Evolutionary conservation across 2,797 vertebrate species (phyloP).

Genomic region (Coilia nasus): DNA sequence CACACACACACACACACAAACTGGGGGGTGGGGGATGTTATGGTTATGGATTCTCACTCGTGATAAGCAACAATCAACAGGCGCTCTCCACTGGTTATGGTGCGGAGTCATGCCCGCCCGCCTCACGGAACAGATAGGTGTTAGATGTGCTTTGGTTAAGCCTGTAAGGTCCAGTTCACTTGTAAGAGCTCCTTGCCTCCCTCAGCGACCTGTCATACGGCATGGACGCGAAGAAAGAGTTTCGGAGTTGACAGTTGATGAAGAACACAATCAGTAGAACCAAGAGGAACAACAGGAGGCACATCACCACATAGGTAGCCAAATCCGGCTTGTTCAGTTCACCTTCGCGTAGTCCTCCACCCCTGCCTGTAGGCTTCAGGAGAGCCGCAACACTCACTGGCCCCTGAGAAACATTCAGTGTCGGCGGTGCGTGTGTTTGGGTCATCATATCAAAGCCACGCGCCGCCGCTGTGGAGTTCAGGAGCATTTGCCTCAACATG

Average conservation of each 20-base stretch:
- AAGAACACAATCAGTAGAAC: slow-evolving; percentile 95
- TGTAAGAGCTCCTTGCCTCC: slow-evolving; percentile 93
- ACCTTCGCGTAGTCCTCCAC: slow-evolving; percentile 83
- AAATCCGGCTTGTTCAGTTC: slow-evolving; percentile 92
- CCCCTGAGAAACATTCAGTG: slow-evolving; percentile 85
- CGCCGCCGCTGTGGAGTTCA: slow-evolving; percentile 86
- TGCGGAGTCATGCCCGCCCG: background rate
- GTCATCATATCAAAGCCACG: slow-evolving; percentile 84
- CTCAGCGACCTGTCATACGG: slow-evolving; percentile 95
- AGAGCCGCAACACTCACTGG: slow-evolving; percentile 88
- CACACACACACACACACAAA: slow-evolving; percentile 24
- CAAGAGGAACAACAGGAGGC: slow-evolving; percentile 89
- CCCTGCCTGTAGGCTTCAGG: slow-evolving; percentile 85
- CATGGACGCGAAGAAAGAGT: slow-evolving; percentile 95
- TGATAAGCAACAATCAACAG: background rate
- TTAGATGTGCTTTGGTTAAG: slow-evolving; percentile 6
- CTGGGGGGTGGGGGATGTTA: slow-evolving; percentile 29
- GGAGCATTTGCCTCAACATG: slow-evolving; percentile 91
- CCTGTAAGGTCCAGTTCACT: slow-evolving; percentile 70
- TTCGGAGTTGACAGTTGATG: slow-evolving; percentile 97
- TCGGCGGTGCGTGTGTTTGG: slow-evolving; percentile 82
- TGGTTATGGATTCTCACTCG: slow-evolving; percentile 14
- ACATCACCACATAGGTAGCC: slow-evolving; percentile 92
- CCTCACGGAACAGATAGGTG: background rate
- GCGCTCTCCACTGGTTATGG: background rate